phyloP scores from a whole-genome alignment of 2,797 vertebrate genomes.

The Yasuhikotakia modesta region DNA sequence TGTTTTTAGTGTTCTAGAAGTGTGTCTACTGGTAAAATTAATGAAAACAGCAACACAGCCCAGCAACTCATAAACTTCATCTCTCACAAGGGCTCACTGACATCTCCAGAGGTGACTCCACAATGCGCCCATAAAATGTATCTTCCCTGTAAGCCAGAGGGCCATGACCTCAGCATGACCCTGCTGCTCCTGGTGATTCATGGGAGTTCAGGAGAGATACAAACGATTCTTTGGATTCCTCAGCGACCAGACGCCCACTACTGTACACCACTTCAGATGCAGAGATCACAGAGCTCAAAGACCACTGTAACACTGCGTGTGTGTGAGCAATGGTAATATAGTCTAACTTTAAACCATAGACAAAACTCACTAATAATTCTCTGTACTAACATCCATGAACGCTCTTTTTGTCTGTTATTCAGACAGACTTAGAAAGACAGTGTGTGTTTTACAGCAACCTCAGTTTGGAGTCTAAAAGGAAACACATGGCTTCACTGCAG shows the following conservation, averaged over 20 bases:
- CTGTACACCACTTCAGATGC: constrained; percentile 44
- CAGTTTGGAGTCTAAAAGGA: constrained; percentile 26
- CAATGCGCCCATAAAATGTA: constrained; percentile 50
- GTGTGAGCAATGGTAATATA: constrained; percentile 46
- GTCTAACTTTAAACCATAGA: not conserved
- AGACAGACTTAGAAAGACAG: not conserved
- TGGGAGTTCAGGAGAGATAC: constrained; percentile 47
- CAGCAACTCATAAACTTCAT: constrained; percentile 36
- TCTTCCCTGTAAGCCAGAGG: constrained; percentile 46
- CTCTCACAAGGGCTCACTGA: constrained; percentile 40
- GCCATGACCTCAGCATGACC: constrained; percentile 49
- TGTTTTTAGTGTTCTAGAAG: constrained; percentile 7
- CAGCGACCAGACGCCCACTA: constrained; percentile 17
- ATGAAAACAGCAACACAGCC: not conserved
- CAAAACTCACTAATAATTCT: constrained; percentile 3
- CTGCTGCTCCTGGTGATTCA: constrained; percentile 38
- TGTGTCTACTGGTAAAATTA: not conserved
- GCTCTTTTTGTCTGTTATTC: not conserved
- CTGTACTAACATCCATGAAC: constrained; percentile 2
- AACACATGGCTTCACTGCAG: constrained; percentile 32
- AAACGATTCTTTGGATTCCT: constrained; percentile 54
- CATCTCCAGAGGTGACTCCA: constrained; percentile 56
- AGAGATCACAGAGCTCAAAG: constrained; percentile 46
- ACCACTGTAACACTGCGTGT: constrained; percentile 44
- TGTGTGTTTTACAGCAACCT: constrained; percentile 34